These are phyloP conservation scores for Temnopleurus reevesii DNA, from an alignment of 53 echinoderm and acorn worm species.

Conservation along the genomic window DNA sequence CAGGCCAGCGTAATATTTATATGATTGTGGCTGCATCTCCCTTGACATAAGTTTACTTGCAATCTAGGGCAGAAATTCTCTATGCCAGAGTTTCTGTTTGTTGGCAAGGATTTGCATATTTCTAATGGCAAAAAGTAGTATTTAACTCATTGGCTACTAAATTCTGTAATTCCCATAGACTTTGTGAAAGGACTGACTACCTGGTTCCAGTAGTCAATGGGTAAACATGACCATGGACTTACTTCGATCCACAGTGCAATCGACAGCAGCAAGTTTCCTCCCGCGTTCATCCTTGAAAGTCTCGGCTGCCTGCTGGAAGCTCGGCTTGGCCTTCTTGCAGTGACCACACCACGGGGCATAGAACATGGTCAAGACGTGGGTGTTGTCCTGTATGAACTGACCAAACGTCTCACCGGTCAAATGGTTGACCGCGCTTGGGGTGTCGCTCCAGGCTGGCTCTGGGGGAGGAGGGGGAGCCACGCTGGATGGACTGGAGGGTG, in stretches of 20 bases:
- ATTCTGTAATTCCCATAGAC: no score
- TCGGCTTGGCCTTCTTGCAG: conserved; percentile 90
- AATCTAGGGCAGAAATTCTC: no score
- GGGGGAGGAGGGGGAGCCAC: conserved; percentile 72
- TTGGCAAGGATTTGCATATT: no score
- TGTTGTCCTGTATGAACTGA: conserved; percentile 62
- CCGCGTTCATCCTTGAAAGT: conserved; percentile 59
- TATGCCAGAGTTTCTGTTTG: no score
- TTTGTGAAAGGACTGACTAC: no score
- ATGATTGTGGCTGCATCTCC: no score
- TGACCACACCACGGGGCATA: conserved; percentile 98
- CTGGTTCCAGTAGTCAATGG: no score
- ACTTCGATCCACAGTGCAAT: conserved; percentile 88
- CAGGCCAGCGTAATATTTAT: no score
- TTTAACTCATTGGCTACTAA: no score
- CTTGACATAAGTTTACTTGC: no score
- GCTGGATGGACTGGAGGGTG: conserved; percentile 52
- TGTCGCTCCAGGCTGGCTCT: conserved; percentile 87
- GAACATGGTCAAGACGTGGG: conserved; percentile 87
- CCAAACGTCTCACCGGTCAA: conserved; percentile 74
- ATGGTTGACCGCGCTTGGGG: conserved; percentile 82
- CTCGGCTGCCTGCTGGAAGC: conserved; percentile 77
- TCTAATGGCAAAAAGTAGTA: no score
- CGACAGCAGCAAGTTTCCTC: conserved; percentile 82
- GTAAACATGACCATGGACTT: no score